Conservation (phyloP, 2,888 invertebrate species). For the Cataglyphis cursor region DNA sequence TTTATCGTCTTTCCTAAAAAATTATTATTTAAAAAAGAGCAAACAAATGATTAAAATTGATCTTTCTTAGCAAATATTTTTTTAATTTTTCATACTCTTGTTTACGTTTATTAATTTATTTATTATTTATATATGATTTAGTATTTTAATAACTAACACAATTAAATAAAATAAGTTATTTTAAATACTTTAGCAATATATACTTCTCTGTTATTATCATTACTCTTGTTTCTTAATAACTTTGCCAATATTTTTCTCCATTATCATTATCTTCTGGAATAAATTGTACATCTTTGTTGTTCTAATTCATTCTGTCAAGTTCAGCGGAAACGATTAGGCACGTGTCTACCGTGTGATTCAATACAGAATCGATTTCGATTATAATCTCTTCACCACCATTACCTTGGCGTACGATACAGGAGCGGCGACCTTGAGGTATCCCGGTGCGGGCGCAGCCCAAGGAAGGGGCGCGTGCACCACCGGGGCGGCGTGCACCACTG, state of each 20-base stretch:
- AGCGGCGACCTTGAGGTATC: conserved; percentile 67
- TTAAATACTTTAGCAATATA: neutral
- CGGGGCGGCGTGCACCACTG: conserved; percentile 65
- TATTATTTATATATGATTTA: neutral
- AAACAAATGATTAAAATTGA: neutral
- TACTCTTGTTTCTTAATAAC: neutral
- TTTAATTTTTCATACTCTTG: neutral
- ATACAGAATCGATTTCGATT: neutral
- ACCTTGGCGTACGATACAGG: conserved; percentile 58
- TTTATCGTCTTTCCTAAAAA: neutral
- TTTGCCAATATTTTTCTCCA: neutral
- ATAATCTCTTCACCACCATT: conserved; percentile 15
- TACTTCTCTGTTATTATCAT: neutral
- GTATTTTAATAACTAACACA: no score
- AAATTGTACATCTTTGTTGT: neutral
- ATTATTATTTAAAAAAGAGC: neutral
- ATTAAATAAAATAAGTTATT: neutral
- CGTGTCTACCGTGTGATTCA: neutral
- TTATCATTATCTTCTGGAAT: neutral
- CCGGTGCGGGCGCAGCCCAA: conserved; percentile 52
- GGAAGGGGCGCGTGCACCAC: conserved; percentile 54
- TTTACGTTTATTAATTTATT: neutral
- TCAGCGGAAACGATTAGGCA: neutral
- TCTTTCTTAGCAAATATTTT: neutral
- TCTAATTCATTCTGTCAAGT: neutral